Percentiles rank a stretch among this genome's conserved stretches.
These are phyloP conservation scores for Pogonognathellus flavescens DNA, from an alignment of 1,140 invertebrate genomes.

Conservation along the genomic window DNA sequence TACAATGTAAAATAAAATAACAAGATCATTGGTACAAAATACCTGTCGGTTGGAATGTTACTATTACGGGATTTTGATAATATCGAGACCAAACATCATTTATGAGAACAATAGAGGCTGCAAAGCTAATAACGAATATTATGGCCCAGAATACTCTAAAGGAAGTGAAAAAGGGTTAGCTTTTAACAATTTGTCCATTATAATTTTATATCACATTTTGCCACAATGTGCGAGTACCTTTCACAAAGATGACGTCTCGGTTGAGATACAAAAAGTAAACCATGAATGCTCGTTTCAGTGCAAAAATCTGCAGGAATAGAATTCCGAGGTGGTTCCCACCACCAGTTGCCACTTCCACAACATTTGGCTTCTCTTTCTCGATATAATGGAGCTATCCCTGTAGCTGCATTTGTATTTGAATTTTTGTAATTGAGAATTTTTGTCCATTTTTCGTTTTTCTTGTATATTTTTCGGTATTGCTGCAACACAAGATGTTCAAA, in stretches of 20 bases:
- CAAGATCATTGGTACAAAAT: too few relatives aligned
- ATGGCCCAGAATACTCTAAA: too few relatives aligned
- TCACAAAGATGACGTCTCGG: slow-evolving; percentile 41
- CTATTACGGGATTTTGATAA: too few relatives aligned
- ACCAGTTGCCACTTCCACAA: slow-evolving; percentile 28
- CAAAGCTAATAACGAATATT: too few relatives aligned
- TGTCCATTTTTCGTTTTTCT: slow-evolving; percentile 33
- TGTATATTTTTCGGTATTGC: neutral
- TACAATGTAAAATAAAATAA: too few relatives aligned
- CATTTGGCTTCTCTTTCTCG: slow-evolving; percentile 5
- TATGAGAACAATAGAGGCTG: too few relatives aligned
- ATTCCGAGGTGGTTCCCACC: slow-evolving; percentile 15
- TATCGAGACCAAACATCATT: too few relatives aligned
- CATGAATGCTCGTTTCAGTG: slow-evolving; percentile 3
- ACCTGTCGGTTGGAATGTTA: too few relatives aligned
- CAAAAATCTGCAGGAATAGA: slow-evolving; percentile 5
- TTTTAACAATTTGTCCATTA: too few relatives aligned
- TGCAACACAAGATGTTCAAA: neutral
- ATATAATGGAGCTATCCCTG: neutral
- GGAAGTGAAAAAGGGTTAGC: too few relatives aligned
- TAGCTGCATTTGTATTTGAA: neutral
- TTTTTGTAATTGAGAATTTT: slow-evolving; percentile 28
- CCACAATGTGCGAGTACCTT: slow-evolving; percentile 25
- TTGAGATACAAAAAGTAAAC: slow-evolving; percentile 27
- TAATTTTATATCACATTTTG: too few relatives aligned